Evolutionary conservation across 1,140 invertebrate genomes (phyloP).

Genomic region (Arctopsyche grandis): DNA sequence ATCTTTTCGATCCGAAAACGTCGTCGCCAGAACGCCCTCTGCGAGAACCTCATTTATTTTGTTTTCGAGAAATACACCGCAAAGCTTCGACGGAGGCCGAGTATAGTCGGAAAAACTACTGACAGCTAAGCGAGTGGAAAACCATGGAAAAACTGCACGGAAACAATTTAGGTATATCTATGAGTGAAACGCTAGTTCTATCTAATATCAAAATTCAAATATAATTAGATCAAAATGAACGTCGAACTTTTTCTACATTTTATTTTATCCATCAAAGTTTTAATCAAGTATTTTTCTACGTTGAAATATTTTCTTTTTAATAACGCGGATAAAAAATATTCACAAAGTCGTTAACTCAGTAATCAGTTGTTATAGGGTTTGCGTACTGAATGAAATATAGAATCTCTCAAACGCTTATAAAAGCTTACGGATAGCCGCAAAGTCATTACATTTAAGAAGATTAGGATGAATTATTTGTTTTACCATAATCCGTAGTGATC

Average conservation of each 20-base stretch:
- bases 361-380: too few relatives aligned
- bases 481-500: conserved; percentile 1
- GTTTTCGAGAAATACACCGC: conserved; percentile 25
- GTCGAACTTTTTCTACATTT: too few relatives aligned
- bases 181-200: background rate
- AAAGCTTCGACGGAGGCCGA: background rate
- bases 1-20: conserved; percentile 33
- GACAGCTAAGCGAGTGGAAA: too few relatives aligned
- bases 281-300: too few relatives aligned
- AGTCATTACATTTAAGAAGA: background rate
- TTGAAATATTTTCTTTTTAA: too few relatives aligned
- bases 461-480: conserved; percentile 27
- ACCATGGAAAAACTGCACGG: background rate
- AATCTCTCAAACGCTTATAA: background rate
- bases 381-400: too few relatives aligned
- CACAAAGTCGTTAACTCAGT: too few relatives aligned
- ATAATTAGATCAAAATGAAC: too few relatives aligned
- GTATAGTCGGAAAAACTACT: background rate
- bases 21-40: conserved; percentile 15
- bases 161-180: background rate
- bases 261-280: too few relatives aligned
- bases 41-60: conserved; percentile 30
- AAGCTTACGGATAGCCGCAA: background rate
- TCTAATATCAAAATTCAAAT: background rate
- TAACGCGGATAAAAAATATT: too few relatives aligned